These are phyloP conservation scores for Anadara kagoshimensis DNA, from an alignment of 1,140 invertebrate genomes.

Conservation along the genomic window DNA sequence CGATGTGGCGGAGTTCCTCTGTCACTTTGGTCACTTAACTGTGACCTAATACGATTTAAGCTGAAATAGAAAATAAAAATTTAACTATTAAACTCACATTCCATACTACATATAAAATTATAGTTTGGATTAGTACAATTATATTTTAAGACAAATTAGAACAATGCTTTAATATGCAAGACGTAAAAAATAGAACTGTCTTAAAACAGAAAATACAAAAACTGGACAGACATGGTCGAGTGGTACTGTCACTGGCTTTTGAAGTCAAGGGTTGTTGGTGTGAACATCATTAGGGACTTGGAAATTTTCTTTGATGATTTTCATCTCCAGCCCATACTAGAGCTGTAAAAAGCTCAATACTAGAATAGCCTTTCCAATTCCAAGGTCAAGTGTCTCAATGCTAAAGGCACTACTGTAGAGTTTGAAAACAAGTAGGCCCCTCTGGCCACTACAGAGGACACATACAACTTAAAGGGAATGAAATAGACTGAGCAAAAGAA, in stretches of 20 bases:
- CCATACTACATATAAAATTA: neutral
- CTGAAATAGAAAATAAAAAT: conserved; percentile 29
- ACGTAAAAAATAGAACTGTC: neutral
- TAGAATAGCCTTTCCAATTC: too few relatives aligned
- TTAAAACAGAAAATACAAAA: neutral
- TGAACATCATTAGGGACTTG: neutral
- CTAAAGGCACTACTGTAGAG: too few relatives aligned
- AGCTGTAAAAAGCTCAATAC: too few relatives aligned
- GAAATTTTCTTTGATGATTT: neutral
- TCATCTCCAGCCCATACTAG: too few relatives aligned
- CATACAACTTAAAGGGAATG: too few relatives aligned
- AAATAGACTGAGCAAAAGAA: too few relatives aligned
- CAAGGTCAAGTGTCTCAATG: too few relatives aligned
- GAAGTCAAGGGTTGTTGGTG: neutral
- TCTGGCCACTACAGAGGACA: too few relatives aligned
- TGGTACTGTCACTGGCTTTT: neutral
- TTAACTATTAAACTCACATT: neutral
- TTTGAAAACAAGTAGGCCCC: too few relatives aligned
- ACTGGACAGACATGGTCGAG: neutral
- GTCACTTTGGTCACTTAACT: conserved; percentile 23
- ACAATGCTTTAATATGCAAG: neutral
- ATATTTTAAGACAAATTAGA: neutral
- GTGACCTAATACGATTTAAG: conserved; percentile 41
- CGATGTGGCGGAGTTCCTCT: conserved; percentile 7
- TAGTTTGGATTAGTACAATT: neutral